phyloP scores from a whole-genome alignment of 2,797 vertebrate genomes.

The Premnoplex brunnescens region DNA sequence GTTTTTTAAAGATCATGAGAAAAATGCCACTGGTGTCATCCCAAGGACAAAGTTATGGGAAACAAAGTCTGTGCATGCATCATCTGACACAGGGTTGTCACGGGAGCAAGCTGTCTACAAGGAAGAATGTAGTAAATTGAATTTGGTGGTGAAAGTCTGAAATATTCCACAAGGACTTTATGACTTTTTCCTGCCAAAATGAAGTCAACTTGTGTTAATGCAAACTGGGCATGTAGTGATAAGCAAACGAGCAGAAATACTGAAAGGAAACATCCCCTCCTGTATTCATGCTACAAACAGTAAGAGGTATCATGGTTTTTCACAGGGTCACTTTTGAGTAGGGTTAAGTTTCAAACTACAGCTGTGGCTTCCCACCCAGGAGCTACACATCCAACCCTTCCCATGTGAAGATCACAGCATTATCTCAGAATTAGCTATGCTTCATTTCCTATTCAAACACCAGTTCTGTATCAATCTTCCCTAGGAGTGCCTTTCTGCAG shows the following conservation, averaged over 20 bases:
- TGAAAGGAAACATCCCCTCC: not conserved
- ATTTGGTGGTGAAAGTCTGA: not conserved
- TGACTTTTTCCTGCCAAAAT: not conserved
- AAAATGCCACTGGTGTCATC: slow-evolving; percentile 16
- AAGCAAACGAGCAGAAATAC: not conserved
- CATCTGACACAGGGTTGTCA: not conserved
- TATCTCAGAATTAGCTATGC: not conserved
- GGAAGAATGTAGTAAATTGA: not conserved
- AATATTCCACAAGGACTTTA: not conserved
- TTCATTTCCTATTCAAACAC: slow-evolving; percentile 40
- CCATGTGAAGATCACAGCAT: not conserved
- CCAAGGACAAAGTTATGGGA: not conserved
- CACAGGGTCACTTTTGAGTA: not conserved
- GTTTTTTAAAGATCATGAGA: slow-evolving; percentile 12
- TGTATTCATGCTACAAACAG: not conserved
- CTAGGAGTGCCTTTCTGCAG: not conserved
- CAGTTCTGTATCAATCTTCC: slow-evolving; percentile 8
- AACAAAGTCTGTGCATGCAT: not conserved
- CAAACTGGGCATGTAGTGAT: not conserved
- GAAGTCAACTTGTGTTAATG: not conserved
- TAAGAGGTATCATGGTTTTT: not conserved
- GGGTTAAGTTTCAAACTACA: not conserved
- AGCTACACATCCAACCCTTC: not conserved
- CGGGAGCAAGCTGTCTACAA: not conserved
- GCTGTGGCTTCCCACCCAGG: not conserved